Base-by-base conservation (phyloP, 1,140 invertebrate genomes). In the Leucophenga varia region DNA sequence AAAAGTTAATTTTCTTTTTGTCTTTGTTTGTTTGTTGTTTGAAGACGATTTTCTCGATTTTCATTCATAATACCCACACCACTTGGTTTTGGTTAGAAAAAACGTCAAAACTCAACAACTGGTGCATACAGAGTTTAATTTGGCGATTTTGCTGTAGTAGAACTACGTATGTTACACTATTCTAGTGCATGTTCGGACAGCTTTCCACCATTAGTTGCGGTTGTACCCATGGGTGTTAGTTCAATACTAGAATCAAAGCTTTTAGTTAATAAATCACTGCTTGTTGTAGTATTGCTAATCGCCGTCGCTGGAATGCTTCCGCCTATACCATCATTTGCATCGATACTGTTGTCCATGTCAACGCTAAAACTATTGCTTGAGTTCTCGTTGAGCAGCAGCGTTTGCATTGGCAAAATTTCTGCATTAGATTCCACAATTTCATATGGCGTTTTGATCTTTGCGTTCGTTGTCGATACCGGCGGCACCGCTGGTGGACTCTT, bases 191-290 rank as follows among this genome's bases (percentile, higher is more conserved):
- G 64, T 10, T 67, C 63, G 21, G 48, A 34, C 39, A 67, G 47
- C 41, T 65, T 65, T 16, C 43, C 53, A 16, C 61, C 63, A 19
- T 67, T 67, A 51, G 64, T 67, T 25, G 51, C 57, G 51, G 64
- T 67, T 20, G 67, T 64, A 5, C 63, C 63, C 34, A 65, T 35
- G 3, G 56, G 57, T 17, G 64, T 51, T 35, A 72, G 37, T 42
- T 72, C 69, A 34, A 72, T 52, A 46, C 64, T 72, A n/a, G 69
- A 72, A 35, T 72, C 69, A 32, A 72, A 72, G 49, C 69, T 72
- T 47, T 72, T 72, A 17, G 69, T 72, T 46, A 72, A 48, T 43
- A 65, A 13, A 20, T 72, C 69, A 30, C 69, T 72, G 55, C 69
- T 72, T 5, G 69, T 72, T 35, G 58, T 72, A 14, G 69, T 72